Evolutionary conservation across 2,113 vertebrate species (phyloP).

Genomic region (Tricholaema leucomelas): DNA sequence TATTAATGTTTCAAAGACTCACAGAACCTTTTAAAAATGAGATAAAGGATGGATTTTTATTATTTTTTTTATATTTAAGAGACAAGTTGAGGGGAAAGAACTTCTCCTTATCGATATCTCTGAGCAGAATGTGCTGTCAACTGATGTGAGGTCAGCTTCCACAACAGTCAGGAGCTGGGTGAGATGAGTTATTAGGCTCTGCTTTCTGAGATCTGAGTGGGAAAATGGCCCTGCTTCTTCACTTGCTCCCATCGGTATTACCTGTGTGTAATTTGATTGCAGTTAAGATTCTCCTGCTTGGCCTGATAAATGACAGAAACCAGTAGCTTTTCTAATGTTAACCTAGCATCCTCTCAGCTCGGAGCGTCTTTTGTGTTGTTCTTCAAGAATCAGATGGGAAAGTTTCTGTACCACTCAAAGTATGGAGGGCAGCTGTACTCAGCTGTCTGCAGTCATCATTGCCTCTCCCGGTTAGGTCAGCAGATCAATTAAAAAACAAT

Average conservation of each 20-base stretch:
- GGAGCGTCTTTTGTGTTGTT: not conserved
- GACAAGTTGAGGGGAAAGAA: not conserved
- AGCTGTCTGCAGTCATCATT: not conserved
- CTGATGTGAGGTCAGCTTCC: not conserved
- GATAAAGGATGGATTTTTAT: not conserved
- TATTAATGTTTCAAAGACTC: conserved; percentile 69
- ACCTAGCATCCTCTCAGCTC: not conserved
- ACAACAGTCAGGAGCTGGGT: not conserved
- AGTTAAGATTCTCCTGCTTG: not conserved
- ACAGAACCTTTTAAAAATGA: conserved; percentile 14
- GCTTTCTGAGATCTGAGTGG: not conserved
- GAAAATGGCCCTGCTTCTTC: not conserved
- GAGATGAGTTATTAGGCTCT: accelerated
- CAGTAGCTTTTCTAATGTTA: not conserved
- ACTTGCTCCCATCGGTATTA: not conserved
- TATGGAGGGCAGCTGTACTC: not conserved
- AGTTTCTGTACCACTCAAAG: not conserved
- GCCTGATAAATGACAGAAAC: not conserved
- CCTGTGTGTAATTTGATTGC: not conserved
- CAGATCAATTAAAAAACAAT: not conserved
- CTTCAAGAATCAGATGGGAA: not conserved
- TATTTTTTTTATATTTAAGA: not conserved
- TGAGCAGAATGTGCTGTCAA: not conserved
- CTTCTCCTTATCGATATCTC: not conserved
- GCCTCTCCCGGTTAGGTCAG: not conserved